These are phyloP conservation scores for Mus spicilegus DNA, from an alignment of 2,113 vertebrate species.

Conservation along the genomic window DNA sequence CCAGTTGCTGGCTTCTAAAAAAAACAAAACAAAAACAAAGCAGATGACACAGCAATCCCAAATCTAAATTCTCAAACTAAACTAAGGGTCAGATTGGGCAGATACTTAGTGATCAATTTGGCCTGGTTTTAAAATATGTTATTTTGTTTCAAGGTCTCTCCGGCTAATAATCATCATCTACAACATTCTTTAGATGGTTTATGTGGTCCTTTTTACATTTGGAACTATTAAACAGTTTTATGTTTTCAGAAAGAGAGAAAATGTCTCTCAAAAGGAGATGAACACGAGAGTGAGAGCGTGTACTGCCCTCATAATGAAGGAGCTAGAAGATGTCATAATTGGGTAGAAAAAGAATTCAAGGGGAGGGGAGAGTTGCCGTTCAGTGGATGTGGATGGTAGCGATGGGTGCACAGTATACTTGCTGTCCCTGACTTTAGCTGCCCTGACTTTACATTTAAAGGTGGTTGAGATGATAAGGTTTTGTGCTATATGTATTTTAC, in stretches of 20 bases:
- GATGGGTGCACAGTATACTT: neutral
- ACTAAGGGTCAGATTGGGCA: neutral
- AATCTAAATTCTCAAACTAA: neutral
- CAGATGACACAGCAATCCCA: neutral
- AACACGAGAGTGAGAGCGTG: conserved; percentile 9
- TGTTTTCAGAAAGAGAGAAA: conserved; percentile 41
- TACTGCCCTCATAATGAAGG: conserved; percentile 3
- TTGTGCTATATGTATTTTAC: neutral
- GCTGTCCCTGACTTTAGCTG: neutral
- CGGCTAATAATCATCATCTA: neutral
- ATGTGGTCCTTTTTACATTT: neutral
- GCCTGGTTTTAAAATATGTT: neutral
- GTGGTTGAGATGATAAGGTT: neutral
- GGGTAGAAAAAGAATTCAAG: neutral
- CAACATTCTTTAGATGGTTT: neutral
- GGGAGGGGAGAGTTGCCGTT: no score
- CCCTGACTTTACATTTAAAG: neutral
- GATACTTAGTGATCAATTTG: neutral
- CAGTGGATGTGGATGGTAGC: neutral
- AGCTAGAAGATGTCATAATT: neutral
- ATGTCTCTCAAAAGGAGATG: neutral
- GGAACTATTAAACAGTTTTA: neutral
- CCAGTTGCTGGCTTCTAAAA: neutral
- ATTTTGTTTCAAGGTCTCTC: fast-evolving
- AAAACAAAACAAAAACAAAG: neutral